Percentiles rank a stretch among this genome's conserved stretches.
phyloP scores from a whole-genome alignment of 2,113 vertebrate species.

The Anguilla japonica region DNA sequence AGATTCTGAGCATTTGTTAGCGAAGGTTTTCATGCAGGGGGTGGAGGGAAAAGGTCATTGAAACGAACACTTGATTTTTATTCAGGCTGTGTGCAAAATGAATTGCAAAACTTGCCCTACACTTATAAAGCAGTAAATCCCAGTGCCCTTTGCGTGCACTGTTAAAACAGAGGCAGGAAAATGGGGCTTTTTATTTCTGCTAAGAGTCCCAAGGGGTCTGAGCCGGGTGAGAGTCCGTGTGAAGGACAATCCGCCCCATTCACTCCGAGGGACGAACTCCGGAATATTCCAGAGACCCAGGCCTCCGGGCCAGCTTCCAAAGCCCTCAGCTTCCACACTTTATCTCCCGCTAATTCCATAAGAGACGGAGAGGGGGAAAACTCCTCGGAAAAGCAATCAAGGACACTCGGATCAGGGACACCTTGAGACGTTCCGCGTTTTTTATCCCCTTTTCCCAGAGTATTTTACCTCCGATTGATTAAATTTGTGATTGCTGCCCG shows the following conservation, averaged over 20 bases:
- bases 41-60: background rate
- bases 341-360: conserved; percentile 30
- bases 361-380: conserved; percentile 21
- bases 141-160: background rate
- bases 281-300: conserved; percentile 15
- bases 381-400: conserved; percentile 25
- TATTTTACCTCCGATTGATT: background rate
- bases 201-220: background rate
- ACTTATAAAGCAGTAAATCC: background rate
- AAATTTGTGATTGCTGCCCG: background rate
- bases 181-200: background rate
- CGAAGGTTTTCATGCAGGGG: background rate
- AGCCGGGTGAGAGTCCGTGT: conserved; percentile 6
- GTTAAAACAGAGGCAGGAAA: background rate
- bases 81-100: background rate
- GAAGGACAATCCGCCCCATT: background rate
- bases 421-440: background rate
- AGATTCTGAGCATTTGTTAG: background rate
- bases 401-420: conserved; percentile 21
- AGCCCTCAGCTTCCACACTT: background rate
- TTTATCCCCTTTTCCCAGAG: background rate
- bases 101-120: background rate
- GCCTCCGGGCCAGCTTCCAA: conserved; percentile 17
- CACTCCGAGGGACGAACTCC: background rate
- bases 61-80: background rate